These are phyloP conservation scores for Corvus hawaiiensis DNA, from an alignment of 2,113 vertebrate genomes.

Conservation along the genomic window DNA sequence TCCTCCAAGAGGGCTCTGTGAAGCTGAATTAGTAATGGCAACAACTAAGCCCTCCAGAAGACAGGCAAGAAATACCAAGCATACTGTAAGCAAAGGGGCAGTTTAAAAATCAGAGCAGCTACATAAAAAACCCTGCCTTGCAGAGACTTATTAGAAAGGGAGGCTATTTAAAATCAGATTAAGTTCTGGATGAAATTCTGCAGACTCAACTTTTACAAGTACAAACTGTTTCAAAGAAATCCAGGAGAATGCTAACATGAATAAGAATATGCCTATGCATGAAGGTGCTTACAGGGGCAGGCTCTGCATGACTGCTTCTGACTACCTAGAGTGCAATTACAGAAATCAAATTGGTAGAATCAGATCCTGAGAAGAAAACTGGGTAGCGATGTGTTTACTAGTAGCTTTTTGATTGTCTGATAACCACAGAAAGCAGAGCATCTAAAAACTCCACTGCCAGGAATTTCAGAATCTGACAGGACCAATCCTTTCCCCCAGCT, in stretches of 20 bases:
- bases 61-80: not conserved
- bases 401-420: not conserved
- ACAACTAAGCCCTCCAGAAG: not conserved
- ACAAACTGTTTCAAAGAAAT: not conserved
- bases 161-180: not conserved
- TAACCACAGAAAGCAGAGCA: not conserved
- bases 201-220: not conserved
- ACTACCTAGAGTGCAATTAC: not conserved
- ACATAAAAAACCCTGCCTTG: not conserved
- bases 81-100: not conserved
- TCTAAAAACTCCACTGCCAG: not conserved
- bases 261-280: not conserved
- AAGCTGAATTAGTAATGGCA: conserved; percentile 6
- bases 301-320: not conserved
- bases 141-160: not conserved
- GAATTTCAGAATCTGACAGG: not conserved
- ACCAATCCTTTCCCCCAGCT: not conserved
- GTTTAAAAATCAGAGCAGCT: not conserved
- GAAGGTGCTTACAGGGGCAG: not conserved
- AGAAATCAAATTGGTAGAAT: not conserved
- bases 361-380: not conserved
- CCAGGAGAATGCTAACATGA: not conserved
- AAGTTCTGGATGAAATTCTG: not conserved
- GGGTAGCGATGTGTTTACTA: not conserved
- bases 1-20: not conserved